Evolutionary conservation across 2,888 invertebrate species (phyloP).

Genomic region (Gasteruption jaculator): DNA sequence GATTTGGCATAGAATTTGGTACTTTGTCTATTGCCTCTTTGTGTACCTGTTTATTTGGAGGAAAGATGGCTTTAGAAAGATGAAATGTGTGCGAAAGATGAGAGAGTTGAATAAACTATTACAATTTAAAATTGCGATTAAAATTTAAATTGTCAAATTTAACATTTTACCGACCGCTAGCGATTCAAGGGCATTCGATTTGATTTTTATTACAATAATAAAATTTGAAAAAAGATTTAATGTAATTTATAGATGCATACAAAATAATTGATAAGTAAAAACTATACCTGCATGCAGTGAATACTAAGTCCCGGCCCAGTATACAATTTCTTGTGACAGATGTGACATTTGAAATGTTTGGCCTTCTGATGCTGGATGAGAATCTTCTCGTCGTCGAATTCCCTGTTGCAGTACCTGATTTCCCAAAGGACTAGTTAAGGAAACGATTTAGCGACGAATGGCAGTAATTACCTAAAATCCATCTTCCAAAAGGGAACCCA

Average conservation of each 20-base stretch:
- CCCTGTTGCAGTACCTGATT: constrained; percentile 99
- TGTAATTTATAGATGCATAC: neutral
- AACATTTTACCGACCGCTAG: constrained; percentile 5
- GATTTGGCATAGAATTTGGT: constrained; percentile 95
- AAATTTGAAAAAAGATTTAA: constrained; percentile 4
- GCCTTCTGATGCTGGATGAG: constrained; percentile 99
- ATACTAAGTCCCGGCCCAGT: constrained; percentile 98
- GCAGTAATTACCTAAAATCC: too few relatives aligned
- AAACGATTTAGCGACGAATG: too few relatives aligned
- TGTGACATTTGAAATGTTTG: constrained; percentile 99
- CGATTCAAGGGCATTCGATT: neutral
- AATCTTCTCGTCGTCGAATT: constrained; percentile 99
- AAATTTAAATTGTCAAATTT: too few relatives aligned
- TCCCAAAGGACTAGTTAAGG: constrained; percentile 55
- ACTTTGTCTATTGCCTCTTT: constrained; percentile 99
- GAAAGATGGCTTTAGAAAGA: too few relatives aligned
- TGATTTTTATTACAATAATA: constrained; percentile 2
- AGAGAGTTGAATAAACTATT: constrained; percentile 8
- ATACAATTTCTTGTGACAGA: constrained; percentile 98
- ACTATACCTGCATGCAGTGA: constrained; percentile 94
- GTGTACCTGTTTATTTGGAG: constrained; percentile 71
- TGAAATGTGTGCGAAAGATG: too few relatives aligned
- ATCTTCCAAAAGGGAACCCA: too few relatives aligned
- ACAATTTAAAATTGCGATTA: neutral
- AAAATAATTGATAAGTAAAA: neutral